These are phyloP conservation scores for Lasaia peninsularis DNA, from an alignment of 1,140 invertebrate species.

Conservation along the genomic window DNA sequence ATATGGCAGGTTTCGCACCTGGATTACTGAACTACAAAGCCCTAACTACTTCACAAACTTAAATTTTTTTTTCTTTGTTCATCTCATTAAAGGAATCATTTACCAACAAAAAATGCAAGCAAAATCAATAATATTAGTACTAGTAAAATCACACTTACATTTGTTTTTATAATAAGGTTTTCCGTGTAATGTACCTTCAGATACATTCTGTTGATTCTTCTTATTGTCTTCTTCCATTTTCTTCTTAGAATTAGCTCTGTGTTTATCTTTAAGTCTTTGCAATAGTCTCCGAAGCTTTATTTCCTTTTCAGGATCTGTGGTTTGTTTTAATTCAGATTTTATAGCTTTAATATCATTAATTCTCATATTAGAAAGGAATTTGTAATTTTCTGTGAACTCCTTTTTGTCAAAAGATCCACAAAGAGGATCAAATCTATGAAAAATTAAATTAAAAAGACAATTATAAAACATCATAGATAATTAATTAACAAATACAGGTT, in stretches of 20 bases:
- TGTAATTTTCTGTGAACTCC: slow-evolving; percentile 86
- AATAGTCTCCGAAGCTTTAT: slow-evolving; percentile 84
- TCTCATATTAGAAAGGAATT: slow-evolving; percentile 84
- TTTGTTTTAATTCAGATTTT: slow-evolving; percentile 79
- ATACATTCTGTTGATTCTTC: slow-evolving; percentile 76
- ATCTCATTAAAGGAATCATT: slow-evolving; percentile 16
- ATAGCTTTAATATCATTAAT: slow-evolving; percentile 82
- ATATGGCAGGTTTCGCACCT: too few relatives aligned
- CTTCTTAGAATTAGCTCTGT: slow-evolving; percentile 79
- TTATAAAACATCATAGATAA: slow-evolving; percentile 2
- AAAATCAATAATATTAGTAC: too few relatives aligned
- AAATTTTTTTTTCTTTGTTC: neutral
- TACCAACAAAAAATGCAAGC: too few relatives aligned
- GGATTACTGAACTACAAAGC: too few relatives aligned
- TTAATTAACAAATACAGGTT: too few relatives aligned
- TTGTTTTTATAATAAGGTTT: slow-evolving; percentile 87
- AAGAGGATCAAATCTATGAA: slow-evolving; percentile 85
- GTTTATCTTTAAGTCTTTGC: slow-evolving; percentile 85
- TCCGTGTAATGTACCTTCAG: slow-evolving; percentile 80
- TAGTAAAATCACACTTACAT: slow-evolving; percentile 82
- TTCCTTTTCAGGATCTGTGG: slow-evolving; percentile 80
- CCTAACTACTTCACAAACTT: neutral
- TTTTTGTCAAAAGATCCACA: slow-evolving; percentile 87
- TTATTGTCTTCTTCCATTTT: slow-evolving; percentile 77
- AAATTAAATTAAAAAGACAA: slow-evolving; percentile 8